A percentile compares a stretch with the other conserved stretches of the same genome.
These are phyloP conservation scores for Entelurus aequoreus DNA, from an alignment of 2,113 vertebrate species.

Conservation along the genomic window DNA sequence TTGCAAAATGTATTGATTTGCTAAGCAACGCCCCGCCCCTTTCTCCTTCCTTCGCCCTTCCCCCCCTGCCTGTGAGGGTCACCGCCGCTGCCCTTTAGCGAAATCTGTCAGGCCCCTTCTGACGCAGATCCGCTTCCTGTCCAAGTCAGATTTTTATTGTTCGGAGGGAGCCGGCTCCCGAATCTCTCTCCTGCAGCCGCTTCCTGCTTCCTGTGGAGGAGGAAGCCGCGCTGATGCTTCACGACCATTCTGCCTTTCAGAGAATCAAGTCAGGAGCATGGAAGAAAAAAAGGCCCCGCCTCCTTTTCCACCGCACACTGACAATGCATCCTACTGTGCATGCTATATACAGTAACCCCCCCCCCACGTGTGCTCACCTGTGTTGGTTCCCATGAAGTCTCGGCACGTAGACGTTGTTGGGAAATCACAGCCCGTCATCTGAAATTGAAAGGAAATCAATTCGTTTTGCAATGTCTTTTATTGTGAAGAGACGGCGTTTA, in stretches of 20 bases:
- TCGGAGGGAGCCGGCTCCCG: constrained; percentile 68
- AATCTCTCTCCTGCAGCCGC: constrained; percentile 80
- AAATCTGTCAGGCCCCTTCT: constrained; percentile 72
- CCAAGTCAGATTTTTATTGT: constrained; percentile 85
- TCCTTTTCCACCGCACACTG: constrained; percentile 9
- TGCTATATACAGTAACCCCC: constrained; percentile 27
- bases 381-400: constrained; percentile 50
- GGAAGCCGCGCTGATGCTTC: constrained; percentile 74
- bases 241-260: constrained; percentile 55
- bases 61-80: constrained; percentile 70
- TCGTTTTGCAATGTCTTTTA: too few species aligned
- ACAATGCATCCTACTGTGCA: constrained; percentile 15
- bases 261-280: constrained; percentile 42
- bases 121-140: constrained; percentile 92
- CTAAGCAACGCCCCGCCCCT: constrained; percentile 35
- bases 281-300: constrained; percentile 21
- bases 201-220: constrained; percentile 88
- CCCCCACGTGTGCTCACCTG: constrained; percentile 40
- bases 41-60: constrained; percentile 42
- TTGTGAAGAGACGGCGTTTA: too few species aligned
- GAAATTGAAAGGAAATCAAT: too few species aligned
- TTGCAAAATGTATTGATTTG: not conserved
- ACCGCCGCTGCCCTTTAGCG: constrained; percentile 70
- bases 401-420: constrained; percentile 46
- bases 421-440: not conserved